Percentiles rank a stretch among this genome's conserved stretches.
Evolutionary conservation across 1,140 invertebrate genomes (phyloP).

Genomic region (Paramacrobiotus metropolitanus): DNA sequence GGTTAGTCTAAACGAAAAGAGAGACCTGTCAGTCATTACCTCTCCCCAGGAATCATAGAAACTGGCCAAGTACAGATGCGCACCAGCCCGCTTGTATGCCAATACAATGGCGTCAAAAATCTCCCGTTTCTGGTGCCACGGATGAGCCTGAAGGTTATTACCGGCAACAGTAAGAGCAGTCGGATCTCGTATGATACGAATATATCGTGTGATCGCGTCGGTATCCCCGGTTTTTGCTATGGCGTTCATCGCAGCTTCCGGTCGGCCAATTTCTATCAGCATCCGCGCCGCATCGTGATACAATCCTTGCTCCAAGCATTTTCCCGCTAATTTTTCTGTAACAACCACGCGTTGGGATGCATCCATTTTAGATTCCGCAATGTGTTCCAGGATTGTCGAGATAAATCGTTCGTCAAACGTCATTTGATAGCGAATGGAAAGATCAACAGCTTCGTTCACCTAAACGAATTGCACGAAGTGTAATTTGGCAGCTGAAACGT

Average conservation of each 20-base stretch:
- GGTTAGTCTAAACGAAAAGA: neutral
- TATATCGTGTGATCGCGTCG: neutral
- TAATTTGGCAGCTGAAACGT: neutral
- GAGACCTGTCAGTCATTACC: neutral
- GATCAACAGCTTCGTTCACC: neutral
- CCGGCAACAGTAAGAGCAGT: neutral
- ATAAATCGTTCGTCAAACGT: neutral
- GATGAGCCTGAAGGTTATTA: neutral
- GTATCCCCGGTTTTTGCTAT: neutral
- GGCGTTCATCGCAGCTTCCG: neutral
- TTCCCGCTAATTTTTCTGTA: neutral
- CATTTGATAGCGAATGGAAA: neutral
- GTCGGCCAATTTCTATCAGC: neutral
- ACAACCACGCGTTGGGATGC: neutral
- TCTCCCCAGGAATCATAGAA: constrained; percentile 3
- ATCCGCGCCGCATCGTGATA: neutral
- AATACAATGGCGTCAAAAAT: neutral
- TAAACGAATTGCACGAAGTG: no score
- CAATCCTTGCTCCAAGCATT: neutral
- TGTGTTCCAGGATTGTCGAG: neutral
- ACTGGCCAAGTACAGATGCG: neutral
- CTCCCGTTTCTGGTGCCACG: neutral
- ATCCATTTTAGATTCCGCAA: neutral
- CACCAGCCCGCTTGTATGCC: neutral
- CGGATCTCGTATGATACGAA: neutral